Base-by-base conservation (phyloP, 2,888 invertebrate species). In the Sminthurides aquaticus region DNA sequence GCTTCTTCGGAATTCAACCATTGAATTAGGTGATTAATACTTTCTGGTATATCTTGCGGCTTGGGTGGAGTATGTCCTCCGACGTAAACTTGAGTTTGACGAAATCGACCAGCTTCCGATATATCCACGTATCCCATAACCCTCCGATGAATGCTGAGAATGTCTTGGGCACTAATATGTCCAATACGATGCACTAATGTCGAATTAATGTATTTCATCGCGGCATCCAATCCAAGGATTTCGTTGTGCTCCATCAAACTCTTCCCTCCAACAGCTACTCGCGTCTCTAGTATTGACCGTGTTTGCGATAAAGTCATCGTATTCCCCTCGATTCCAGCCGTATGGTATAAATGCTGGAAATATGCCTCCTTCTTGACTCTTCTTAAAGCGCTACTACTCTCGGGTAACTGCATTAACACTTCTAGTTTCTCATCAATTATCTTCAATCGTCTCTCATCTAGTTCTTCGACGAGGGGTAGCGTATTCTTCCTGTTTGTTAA, bases 161-260 rank as follows among this genome's bases (percentile, higher is more conserved):
- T 90, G 78, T 98, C 95, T 49, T 88, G 85, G 66, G 93, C 82
- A 0, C 87, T 86, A 52, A 96, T 87, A 60, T 84, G 84, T 66
- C 91, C 86, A 69, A 91, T 72, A n/a, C 72, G 67, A 55, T 70
- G 88, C 55, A 90, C 82, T 69, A 90, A 81, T 65, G 89, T 89
- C n/a, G 77, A 79, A 75, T 84, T 84, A 57, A 98, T 89, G 78
- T 89, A 98, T 76, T 93, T 91, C 85, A 98, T 87, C 0, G 98
- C 98, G 25, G 92, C 86, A 79, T 98, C 96, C 77, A 98, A 81
- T 28, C 92, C 93, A 54, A 97, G 80, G 75, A 98, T 92, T 82
- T 98, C 98, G 82, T 97, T 97, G 78, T 98, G 98, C 77, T 98
- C 98, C 74, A 91, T 86, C 59, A 98, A 87, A 77, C 94, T 94